Evolutionary conservation across 2,888 invertebrate species (phyloP), one percentile per base, ranked within the genome.

Genomic region (Cheilosia variabilis): DNA sequence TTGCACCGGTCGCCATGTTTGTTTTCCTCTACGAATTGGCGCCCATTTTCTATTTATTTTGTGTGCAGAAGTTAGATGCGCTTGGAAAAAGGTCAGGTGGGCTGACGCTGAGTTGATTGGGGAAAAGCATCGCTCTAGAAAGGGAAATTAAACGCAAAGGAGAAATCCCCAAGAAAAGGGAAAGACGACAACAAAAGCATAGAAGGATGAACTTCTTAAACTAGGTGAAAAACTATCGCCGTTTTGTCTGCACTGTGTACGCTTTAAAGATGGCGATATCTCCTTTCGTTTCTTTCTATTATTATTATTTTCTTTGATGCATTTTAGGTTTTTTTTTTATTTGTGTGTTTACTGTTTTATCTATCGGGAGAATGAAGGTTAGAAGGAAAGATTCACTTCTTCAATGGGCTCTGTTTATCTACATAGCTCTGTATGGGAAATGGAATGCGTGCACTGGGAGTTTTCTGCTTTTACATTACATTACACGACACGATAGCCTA

Each of bases 161-260:
- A 50, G 58, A 68, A 58, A 50, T 37, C 13, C 15, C 45, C 34
- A 81, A 62, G 81, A 81, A 86, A 76, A 66, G 71, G 57, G 72
- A 76, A 76, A 78, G 41, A 76, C 43, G 66, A 55, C 76, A 69
- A 15, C 7, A 43, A 43, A 66, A 66, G 45, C 57, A 60, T 45
- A 86, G 63, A 81, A 66, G 77, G 76, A 71, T 81, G 66, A 86
- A 86, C 80, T 86, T 86, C 86, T 86, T 86, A 81, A 37, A 81
- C 62, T 81, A 81, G 86, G 86, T 86, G 86, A 86, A 86, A 83
- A 86, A 86, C 86, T 86, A 81, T 86, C 86, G 62, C 79, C 76
- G 75, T 76, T 76, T 79, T 69, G 84, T 84, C 80, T 75, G 60
- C 47, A 71, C 34, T 43, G 43, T 43, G 47, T 58, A 50, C 73